Evolutionary conservation across 2,888 invertebrate genomes (phyloP).

Genomic region (Aporophyla nigra): DNA sequence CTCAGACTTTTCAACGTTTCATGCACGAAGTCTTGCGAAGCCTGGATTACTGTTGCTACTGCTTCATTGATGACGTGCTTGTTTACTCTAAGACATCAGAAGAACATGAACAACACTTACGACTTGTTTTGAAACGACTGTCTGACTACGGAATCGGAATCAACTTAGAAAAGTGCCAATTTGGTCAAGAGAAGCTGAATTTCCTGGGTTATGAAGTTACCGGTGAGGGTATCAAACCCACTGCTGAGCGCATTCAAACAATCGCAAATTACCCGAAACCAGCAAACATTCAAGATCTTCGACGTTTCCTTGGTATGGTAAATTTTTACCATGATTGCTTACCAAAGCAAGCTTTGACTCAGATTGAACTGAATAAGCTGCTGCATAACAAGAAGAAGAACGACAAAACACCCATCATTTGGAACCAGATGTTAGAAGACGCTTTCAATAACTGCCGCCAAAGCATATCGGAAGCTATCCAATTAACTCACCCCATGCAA

Average conservation of each 20-base stretch:
- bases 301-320: background rate
- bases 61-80: background rate
- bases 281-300: background rate
- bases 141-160: background rate
- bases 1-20: background rate
- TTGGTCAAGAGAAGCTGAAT: background rate
- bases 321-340: constrained; percentile 3
- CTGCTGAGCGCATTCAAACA: background rate
- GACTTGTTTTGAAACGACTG: background rate
- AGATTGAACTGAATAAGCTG: background rate
- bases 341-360: background rate
- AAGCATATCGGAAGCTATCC: background rate
- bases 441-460: background rate
- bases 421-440: background rate
- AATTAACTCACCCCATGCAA: background rate
- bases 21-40: background rate
- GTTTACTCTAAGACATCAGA: too few relatives aligned
- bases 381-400: background rate
- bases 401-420: background rate
- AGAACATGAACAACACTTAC: too few relatives aligned
- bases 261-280: background rate
- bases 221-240: background rate
- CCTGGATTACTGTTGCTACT: background rate
- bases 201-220: background rate
- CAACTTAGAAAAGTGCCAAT: background rate